Conservation (phyloP, 2,888 invertebrate species). For the Epistrophe eligans region DNA sequence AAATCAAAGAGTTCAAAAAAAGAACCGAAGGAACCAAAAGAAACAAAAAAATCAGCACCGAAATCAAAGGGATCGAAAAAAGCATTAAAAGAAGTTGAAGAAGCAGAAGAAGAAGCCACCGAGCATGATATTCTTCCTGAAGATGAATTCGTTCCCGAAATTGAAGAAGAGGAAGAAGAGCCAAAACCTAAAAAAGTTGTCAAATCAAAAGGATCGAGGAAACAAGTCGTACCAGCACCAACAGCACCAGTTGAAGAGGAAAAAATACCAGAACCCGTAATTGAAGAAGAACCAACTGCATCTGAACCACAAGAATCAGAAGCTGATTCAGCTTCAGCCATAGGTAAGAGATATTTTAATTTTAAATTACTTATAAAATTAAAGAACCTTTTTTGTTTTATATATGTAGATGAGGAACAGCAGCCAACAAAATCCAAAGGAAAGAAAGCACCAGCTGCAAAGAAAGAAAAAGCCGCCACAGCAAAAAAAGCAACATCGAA, state of each 20-base stretch:
- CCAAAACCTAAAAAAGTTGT: conserved; percentile 54
- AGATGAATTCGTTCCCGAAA: conserved; percentile 65
- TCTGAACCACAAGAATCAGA: conserved; percentile 47
- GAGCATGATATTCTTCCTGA: conserved; percentile 69
- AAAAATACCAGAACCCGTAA: conserved; percentile 12
- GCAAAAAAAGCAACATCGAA: conserved; percentile 46
- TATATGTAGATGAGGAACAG: conserved; percentile 41
- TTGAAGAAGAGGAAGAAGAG: conserved; percentile 49
- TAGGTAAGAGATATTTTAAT: conserved; percentile 30
- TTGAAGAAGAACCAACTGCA: conserved; percentile 6
- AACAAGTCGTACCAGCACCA: conserved; percentile 49
- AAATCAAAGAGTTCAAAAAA: conserved; percentile 53
- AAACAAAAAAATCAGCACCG: conserved; percentile 50
- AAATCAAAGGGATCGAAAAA: conserved; percentile 58
- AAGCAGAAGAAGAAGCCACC: conserved; percentile 48
- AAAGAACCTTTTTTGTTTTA: neutral
- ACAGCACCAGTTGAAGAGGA: conserved; percentile 38
- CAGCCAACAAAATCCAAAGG: conserved; percentile 44
- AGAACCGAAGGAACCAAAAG: conserved; percentile 55
- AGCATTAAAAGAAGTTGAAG: conserved; percentile 12
- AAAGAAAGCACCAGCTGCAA: conserved; percentile 77
- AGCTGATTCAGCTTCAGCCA: conserved; percentile 39
- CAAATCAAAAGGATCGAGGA: conserved; percentile 69
- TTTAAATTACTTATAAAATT: neutral
- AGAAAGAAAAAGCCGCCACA: conserved; percentile 43